Evolutionary conservation across 2,113 vertebrate species (phyloP).

Genomic region (Ibidorhyncha struthersii): DNA sequence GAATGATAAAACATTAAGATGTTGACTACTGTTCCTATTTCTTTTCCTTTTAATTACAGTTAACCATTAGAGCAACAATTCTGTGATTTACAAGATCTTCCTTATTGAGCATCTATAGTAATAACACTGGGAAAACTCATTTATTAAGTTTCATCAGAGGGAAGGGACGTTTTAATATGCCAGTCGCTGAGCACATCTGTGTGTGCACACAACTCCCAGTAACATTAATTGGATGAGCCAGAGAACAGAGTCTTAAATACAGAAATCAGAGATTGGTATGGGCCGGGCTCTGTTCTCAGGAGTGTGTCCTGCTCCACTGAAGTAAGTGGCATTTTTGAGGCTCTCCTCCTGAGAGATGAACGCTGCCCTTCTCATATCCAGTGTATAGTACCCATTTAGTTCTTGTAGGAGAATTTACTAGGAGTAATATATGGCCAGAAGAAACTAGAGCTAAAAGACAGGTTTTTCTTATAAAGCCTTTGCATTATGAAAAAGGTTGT

Average conservation of each 20-base stretch:
- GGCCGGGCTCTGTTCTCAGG: background rate
- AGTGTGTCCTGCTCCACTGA: background rate
- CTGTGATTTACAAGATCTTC: slow-evolving; percentile 33
- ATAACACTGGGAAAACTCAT: background rate
- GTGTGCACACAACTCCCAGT: background rate
- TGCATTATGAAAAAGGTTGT: slow-evolving; percentile 20
- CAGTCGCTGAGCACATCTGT: background rate
- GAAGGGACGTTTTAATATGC: slow-evolving; percentile 19
- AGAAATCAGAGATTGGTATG: background rate
- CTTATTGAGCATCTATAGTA: slow-evolving; percentile 20
- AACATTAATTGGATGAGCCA: background rate
- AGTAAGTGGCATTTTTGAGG: background rate
- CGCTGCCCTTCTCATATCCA: background rate
- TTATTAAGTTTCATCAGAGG: slow-evolving; percentile 31
- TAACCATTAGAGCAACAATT: slow-evolving; percentile 53
- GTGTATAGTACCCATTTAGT: background rate
- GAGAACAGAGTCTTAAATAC: background rate
- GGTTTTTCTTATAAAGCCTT: slow-evolving; percentile 38
- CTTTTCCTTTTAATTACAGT: slow-evolving; percentile 46
- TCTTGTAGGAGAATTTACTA: background rate
- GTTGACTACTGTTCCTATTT: background rate
- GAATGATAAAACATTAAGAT: background rate
- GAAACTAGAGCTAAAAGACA: background rate
- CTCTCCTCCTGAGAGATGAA: background rate
- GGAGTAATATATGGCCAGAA: background rate